phyloP scores from a whole-genome alignment of 2,888 invertebrate species.

The Campoplex nolae region DNA sequence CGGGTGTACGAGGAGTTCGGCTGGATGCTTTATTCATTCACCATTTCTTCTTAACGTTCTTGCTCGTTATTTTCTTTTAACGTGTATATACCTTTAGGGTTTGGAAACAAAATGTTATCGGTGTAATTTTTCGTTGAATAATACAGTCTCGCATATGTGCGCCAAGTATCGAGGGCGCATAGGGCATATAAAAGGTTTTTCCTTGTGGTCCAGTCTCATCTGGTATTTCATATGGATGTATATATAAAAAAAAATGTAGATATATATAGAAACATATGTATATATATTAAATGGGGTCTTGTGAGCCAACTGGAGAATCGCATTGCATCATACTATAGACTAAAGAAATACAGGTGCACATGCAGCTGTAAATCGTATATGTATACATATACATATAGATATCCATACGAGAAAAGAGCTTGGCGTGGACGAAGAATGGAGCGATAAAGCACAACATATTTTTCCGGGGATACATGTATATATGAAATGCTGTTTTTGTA shows the following conservation, averaged over 20 bases:
- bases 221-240: slow-evolving; percentile 19
- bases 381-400: slow-evolving; percentile 34
- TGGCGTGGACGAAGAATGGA: slow-evolving; percentile 63
- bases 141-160: slow-evolving; percentile 38
- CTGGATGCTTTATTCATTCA: slow-evolving; percentile 69
- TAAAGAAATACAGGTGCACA: slow-evolving; percentile 48
- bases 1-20: slow-evolving; percentile 61
- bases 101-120: slow-evolving; percentile 66
- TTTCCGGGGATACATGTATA: slow-evolving; percentile 47
- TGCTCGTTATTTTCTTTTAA: slow-evolving; percentile 42
- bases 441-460: slow-evolving; percentile 68
- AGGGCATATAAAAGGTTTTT: slow-evolving; percentile 50
- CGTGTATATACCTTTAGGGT: background rate
- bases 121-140: slow-evolving; percentile 67
- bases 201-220: slow-evolving; percentile 42
- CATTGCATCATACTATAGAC: slow-evolving; percentile 51
- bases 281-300: slow-evolving; percentile 20
- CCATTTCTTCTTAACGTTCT: slow-evolving; percentile 21
- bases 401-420: slow-evolving; percentile 17
- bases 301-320: slow-evolving; percentile 50
- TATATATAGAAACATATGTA: slow-evolving; percentile 3
- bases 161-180: slow-evolving; percentile 18
- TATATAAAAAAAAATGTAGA: slow-evolving; percentile 10
- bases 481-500: slow-evolving; percentile 23
- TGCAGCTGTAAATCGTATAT: slow-evolving; percentile 24